Conservation (phyloP, 2,113 vertebrate genomes). For the Ptilorrhoa leucosticta region DNA sequence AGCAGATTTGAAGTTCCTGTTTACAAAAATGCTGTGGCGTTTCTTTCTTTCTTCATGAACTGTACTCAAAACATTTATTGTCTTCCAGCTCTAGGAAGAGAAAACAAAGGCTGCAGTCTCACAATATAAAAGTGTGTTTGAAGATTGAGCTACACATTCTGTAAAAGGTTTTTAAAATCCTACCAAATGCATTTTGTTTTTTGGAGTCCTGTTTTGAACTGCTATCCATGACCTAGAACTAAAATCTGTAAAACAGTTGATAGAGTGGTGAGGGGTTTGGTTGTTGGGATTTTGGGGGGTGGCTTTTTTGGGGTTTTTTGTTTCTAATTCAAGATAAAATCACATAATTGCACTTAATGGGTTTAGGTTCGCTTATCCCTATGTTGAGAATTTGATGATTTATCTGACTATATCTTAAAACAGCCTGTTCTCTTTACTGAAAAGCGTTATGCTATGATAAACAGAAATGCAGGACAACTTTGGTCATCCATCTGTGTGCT, state of each 20-base stretch:
- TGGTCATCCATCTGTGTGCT: not conserved
- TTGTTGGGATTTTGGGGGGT: not conserved
- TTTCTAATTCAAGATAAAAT: not conserved
- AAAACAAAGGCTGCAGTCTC: not conserved
- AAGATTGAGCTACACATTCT: not conserved
- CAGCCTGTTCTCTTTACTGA: not conserved
- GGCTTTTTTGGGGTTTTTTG: not conserved
- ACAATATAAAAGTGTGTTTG: not conserved
- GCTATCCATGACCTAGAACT: not conserved
- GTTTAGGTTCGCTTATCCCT: not conserved
- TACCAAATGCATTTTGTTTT: not conserved
- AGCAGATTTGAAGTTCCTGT: not conserved
- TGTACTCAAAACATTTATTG: not conserved
- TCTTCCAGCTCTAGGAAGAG: not conserved
- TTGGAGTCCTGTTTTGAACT: not conserved
- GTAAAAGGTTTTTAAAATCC: not conserved
- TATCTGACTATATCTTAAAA: not conserved
- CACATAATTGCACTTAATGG: not conserved
- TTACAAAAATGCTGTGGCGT: not conserved
- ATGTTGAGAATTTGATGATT: not conserved
- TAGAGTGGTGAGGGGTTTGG: too few species aligned
- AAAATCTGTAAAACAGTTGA: not conserved
- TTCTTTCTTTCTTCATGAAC: not conserved
- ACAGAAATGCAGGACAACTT: not conserved
- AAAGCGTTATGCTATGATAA: not conserved